Evolutionary conservation across 2,797 vertebrate genomes (phyloP), one percentile per base, ranked within the genome.

Genomic region (Tachyglossus aculeatus): DNA sequence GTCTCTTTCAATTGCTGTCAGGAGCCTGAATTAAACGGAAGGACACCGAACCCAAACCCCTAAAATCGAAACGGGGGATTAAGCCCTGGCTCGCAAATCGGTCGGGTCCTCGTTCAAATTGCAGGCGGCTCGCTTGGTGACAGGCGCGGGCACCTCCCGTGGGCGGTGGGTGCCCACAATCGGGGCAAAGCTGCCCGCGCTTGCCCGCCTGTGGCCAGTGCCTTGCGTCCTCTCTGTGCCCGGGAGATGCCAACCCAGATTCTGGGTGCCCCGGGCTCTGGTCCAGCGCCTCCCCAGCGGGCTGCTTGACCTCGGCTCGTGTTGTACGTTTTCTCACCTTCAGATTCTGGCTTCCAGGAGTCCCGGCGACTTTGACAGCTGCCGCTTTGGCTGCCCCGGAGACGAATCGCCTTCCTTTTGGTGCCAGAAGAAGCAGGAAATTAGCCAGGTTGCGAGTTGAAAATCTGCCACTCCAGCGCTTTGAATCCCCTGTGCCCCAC

Each of bases 321-420:
- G 81, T 90, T 78, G 78, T 88, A 73, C 83, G 66, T 86, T 89
- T n/a, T 92, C 93, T 94, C 92, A 94, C 93, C 93, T 94, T 92
- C 89, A 91, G 90, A 88, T 88, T 82, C 83, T 89, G 87, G 88
- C 81, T 91, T 72, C 78, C 81, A 90, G 90, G 85, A 89, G 87
- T 88, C 89, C 83, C 85, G 77, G 86, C 69, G 78, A 85, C 88
- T 89, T 82, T 92, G 93, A 94, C 95, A 97, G 95, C 95, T 96
- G 95, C 93, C 91, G 88, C 83, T 88, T 77, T 85, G 65, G 87
- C 89, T 85, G 86, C 86, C 84, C 80, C 72, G 77, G 90, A 90
- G 90, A 88, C 90, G 90, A 88, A 92, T 85, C 83, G 90, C 92
- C 88, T 86, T 90, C 89, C 78, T 89, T 87, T 90, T 88, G 88